Evolutionary conservation across 2,888 invertebrate species (phyloP).

Genomic region (Syrista parreyssii): DNA sequence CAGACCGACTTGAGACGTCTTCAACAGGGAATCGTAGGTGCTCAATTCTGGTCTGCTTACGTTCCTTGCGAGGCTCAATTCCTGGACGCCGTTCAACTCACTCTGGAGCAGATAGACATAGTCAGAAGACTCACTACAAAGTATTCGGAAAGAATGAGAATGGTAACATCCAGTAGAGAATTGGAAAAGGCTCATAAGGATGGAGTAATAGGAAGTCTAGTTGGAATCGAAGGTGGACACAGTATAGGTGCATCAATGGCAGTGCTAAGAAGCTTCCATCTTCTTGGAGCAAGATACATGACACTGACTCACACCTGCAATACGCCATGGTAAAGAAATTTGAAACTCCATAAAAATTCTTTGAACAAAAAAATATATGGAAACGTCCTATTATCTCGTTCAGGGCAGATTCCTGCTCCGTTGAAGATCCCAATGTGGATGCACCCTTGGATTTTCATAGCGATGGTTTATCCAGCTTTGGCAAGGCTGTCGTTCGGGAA

Average conservation of each 20-base stretch:
- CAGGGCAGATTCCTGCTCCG: slow-evolving; percentile 65
- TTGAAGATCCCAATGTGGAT: slow-evolving; percentile 61
- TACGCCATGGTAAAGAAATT: slow-evolving; percentile 71
- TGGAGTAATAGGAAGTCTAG: slow-evolving; percentile 72
- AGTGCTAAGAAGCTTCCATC: slow-evolving; percentile 74
- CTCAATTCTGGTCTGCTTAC: slow-evolving; percentile 66
- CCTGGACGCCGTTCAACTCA: slow-evolving; percentile 75
- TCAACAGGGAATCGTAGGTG: slow-evolving; percentile 67
- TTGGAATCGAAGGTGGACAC: slow-evolving; percentile 77
- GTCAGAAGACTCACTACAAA: slow-evolving; percentile 71
- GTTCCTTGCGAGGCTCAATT: slow-evolving; percentile 75
- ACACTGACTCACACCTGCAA: slow-evolving; percentile 77
- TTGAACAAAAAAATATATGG: neutral
- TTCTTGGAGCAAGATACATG: slow-evolving; percentile 75
- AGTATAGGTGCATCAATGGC: slow-evolving; percentile 76
- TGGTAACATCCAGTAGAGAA: slow-evolving; percentile 71
- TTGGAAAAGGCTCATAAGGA: slow-evolving; percentile 72
- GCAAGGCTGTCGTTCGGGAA: slow-evolving; percentile 73
- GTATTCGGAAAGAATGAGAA: slow-evolving; percentile 67
- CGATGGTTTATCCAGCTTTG: slow-evolving; percentile 59
- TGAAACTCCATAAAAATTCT: neutral
- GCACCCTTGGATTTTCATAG: slow-evolving; percentile 59
- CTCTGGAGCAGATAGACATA: slow-evolving; percentile 76
- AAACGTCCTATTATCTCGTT: slow-evolving; percentile 9
- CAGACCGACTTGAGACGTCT: slow-evolving; percentile 69